These are phyloP conservation scores for Limnephilus lunatus DNA, from an alignment of 2,888 invertebrate species.

Conservation along the genomic window DNA sequence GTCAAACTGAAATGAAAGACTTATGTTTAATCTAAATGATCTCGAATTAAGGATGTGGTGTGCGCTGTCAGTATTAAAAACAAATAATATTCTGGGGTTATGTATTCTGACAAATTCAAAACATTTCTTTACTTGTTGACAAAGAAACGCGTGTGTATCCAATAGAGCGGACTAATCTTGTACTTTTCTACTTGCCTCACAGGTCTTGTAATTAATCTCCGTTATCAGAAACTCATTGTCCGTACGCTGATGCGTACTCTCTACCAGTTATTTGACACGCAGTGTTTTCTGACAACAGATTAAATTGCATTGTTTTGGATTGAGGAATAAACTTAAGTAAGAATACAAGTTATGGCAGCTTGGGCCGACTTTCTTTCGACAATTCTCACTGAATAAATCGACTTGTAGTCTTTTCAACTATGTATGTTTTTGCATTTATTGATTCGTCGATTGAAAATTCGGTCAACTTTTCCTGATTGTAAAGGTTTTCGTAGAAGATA, in stretches of 20 bases:
- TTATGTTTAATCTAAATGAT: not conserved
- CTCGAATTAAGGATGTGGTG: not conserved
- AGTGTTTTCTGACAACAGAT: not conserved
- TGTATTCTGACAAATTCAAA: conserved; percentile 28
- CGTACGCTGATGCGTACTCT: not conserved
- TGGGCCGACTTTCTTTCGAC: not conserved
- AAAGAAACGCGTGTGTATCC: conserved; percentile 48
- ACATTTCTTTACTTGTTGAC: conserved; percentile 37
- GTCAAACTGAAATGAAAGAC: not conserved
- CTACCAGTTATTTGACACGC: conserved; percentile 19
- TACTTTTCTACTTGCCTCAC: not conserved
- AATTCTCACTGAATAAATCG: not conserved
- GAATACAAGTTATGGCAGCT: conserved; percentile 37
- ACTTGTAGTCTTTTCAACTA: not conserved
- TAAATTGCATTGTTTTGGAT: not conserved
- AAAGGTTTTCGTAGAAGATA: conserved; percentile 48
- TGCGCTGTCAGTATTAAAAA: conserved; percentile 22
- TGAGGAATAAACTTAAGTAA: conserved; percentile 16
- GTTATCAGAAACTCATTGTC: not conserved
- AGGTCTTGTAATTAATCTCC: not conserved
- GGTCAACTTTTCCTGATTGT: conserved; percentile 17
- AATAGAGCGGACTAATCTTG: conserved; percentile 27
- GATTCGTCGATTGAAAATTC: conserved; percentile 8
- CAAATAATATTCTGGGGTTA: conserved; percentile 28
- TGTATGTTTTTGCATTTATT: not conserved